Conservation (phyloP, 2,888 invertebrate species). For the Julus scanicus region DNA sequence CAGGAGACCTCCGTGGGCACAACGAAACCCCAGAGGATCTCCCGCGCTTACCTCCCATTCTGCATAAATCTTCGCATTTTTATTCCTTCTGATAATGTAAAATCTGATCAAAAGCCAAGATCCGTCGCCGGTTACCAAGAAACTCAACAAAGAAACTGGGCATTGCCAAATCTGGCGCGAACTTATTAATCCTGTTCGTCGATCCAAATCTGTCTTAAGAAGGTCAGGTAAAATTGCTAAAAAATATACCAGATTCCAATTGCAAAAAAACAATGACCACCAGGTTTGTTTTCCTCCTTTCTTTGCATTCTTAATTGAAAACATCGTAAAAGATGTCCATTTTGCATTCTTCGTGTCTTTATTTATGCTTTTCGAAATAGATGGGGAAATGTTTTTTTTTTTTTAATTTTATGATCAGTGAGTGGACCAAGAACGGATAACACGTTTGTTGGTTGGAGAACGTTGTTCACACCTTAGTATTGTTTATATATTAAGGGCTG, state of each 20-base stretch:
- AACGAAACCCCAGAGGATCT: neutral
- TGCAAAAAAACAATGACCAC: neutral
- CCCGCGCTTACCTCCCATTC: neutral
- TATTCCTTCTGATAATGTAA: slow-evolving; percentile 3
- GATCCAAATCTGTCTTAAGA: neutral
- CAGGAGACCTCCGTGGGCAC: slow-evolving; percentile 3
- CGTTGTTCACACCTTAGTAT: no score
- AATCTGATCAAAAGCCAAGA: slow-evolving; percentile 17
- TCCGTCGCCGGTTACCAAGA: neutral
- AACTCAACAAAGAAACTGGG: neutral
- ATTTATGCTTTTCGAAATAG: no score
- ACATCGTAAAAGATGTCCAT: no score
- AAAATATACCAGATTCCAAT: neutral
- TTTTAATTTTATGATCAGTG: no score
- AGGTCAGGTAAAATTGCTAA: neutral
- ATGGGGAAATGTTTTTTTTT: no score
- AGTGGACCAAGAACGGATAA: no score
- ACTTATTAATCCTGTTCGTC: neutral
- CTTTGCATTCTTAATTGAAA: no score
- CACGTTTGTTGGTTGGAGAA: no score
- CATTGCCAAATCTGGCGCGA: neutral
- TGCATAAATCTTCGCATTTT: slow-evolving; percentile 31
- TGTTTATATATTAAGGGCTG: no score
- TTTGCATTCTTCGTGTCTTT: no score
- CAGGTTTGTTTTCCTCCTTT: neutral